Base-by-base conservation (phyloP, 1,140 invertebrate species). In the Dinothrombium tinctorium region DNA sequence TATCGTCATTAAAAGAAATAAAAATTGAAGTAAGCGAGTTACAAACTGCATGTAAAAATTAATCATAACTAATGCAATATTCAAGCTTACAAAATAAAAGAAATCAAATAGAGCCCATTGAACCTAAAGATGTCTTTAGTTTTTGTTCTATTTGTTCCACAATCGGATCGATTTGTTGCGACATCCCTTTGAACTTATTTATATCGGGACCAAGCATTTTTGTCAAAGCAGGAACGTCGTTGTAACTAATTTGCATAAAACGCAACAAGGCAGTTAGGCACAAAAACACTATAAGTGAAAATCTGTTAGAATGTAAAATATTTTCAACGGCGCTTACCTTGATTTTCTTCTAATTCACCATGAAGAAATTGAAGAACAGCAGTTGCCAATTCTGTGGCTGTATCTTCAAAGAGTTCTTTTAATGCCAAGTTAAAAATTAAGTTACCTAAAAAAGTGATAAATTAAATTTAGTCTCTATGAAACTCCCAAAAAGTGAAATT, bases 381-480 rank as follows among this genome's bases (percentile, higher is more conserved):
- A 74, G 86, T 83, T 12, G 80, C 72, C 48, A 90, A 57, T 58
- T 90, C 83, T 15, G 84, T 78, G 23, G 82, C 81, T 12, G 86
- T 74, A 54, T 90, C 83, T 56, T 90, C 83, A 58, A 87, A 89
- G 14, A 61, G 82, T 73, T 90, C 83, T 74, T 87, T 89, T 66
- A 76, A 76, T 49, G 79, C 78, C 41, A 89, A 65, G 58, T 90
- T 90, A 60, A 84, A 76, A 43, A 89, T 72, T 37, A 90, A 73
- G 43, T 80, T 79, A 4, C 76, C 69, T n/a, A n/a, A n/a, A n/a
- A n/a, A n/a, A n/a, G n/a, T n/a, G n/a, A n/a, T n/a, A n/a, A n/a
- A n/a, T n/a, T n/a, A n/a, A n/a, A n/a, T n/a, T n/a, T n/a, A n/a
- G n/a, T n/a, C n/a, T n/a, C n/a, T n/a, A n/a, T n/a, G n/a, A n/a